Conservation (phyloP, 2,797 vertebrate species). For the Gambusia yucatana region DNA sequence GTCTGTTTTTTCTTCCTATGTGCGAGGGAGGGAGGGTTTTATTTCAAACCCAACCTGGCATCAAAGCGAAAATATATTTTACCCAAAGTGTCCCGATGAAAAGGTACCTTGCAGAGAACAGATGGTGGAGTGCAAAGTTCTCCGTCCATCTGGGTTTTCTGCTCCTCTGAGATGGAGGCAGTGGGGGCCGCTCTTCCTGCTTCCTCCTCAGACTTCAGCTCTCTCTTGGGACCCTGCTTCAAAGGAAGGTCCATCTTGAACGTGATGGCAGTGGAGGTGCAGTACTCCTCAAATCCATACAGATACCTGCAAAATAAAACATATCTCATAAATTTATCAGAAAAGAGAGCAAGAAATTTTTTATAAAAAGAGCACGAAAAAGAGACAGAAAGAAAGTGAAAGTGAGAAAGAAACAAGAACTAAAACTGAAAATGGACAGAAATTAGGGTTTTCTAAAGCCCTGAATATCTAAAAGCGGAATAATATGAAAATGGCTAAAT, state of each 20-base stretch:
- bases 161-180: constrained; percentile 61
- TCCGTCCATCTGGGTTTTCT: constrained; percentile 54
- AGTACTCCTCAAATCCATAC: constrained; percentile 86
- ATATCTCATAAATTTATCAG: background rate
- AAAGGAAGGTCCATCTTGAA: constrained; percentile 85
- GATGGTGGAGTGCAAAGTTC: constrained; percentile 46
- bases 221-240: constrained; percentile 72
- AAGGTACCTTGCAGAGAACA: constrained; percentile 71
- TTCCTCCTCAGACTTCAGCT: constrained; percentile 66
- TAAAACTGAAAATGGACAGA: no score
- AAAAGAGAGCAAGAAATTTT: background rate
- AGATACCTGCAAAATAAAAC: constrained; percentile 77
- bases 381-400: background rate
- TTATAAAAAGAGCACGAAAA: background rate
- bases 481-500: no score
- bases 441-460: no score
- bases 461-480: no score
- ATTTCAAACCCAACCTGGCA: background rate
- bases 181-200: constrained; percentile 23
- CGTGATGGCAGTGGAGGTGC: constrained; percentile 81
- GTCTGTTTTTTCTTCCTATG: constrained; percentile 76
- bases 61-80: background rate
- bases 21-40: constrained; percentile 13
- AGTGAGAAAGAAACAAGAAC: background rate
- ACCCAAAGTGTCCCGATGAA: background rate